Base-by-base conservation (phyloP, 2,797 vertebrate species). In the Arctocebus calabarensis region DNA sequence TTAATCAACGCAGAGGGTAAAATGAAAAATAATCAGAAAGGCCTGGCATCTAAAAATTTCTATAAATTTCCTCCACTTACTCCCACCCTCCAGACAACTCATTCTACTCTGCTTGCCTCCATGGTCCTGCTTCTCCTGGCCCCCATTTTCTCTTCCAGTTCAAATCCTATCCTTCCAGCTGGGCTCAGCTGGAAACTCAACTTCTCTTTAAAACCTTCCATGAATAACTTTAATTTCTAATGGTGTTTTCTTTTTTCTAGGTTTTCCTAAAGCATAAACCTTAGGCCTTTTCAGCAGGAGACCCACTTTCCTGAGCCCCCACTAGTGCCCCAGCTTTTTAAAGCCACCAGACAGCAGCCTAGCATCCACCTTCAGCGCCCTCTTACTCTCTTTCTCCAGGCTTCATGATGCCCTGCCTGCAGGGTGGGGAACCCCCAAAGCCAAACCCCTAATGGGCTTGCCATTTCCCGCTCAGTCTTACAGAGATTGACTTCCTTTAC, bases 181-280 rank as follows among this genome's bases (percentile, higher is more conserved):
- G 88, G 78, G 87, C 92, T 96, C 95, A 96, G 92, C 86, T 92
- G 84, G 96, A 96, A 64, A 55, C 90, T 78, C 88, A 59, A 73
- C 61, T 82, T 34, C 57, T 94, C 82, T 37, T 48, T 81, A 88
- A 96, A 96, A 87, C 57, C 81, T 71, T 88, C 93, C 59, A 55
- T 40, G 95, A 97, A 96, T 93, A 97, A 97, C 29, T 40, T 8
- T 25, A 77, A 75, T 79, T 57, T 68, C 64, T 34, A 88, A 88
- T n/a, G 88, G 61, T 90, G 61, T 84, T 93, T 94, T 68, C 77
- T 57, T 83, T 91, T 84, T 87, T 45, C 48, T 52, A 52, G 48
- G 13, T 52, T 52, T 52, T 52, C 14, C 48, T 52, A 52, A 52
- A 52, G 48, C 48, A 52, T 25, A 40, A 23, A 73, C 78, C 57